Evolutionary conservation across 1,140 invertebrate species (phyloP).

Genomic region (Pogonomyrmex californicus): DNA sequence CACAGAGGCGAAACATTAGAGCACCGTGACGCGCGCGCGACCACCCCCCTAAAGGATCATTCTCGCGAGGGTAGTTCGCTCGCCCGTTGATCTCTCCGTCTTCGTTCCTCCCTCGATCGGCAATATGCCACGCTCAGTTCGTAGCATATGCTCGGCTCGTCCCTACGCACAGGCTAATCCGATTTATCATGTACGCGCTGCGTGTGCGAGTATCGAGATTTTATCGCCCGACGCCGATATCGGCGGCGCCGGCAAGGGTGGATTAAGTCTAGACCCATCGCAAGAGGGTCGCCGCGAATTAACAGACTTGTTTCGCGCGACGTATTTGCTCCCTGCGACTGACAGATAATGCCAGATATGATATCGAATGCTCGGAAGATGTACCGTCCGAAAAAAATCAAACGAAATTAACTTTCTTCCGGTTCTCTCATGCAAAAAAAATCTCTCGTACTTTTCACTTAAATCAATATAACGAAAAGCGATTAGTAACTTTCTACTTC

Average conservation of each 20-base stretch:
- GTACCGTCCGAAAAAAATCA: neutral
- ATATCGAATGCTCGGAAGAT: neutral
- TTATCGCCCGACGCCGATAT: slow-evolving; percentile 79
- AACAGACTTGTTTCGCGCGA: slow-evolving; percentile 80
- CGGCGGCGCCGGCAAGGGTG: slow-evolving; percentile 67
- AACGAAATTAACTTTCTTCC: neutral
- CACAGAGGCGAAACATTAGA: slow-evolving; percentile 76
- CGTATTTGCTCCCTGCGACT: slow-evolving; percentile 67
- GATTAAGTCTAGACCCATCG: slow-evolving; percentile 59
- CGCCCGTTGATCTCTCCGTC: slow-evolving; percentile 58
- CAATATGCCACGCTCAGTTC: slow-evolving; percentile 74
- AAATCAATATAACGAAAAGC: neutral
- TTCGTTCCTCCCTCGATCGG: slow-evolving; percentile 17
- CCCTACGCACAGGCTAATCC: slow-evolving; percentile 78
- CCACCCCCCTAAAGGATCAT: slow-evolving; percentile 60
- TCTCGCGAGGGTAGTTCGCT: slow-evolving; percentile 63
- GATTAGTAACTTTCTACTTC: neutral
- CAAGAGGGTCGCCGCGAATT: slow-evolving; percentile 74
- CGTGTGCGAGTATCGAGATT: slow-evolving; percentile 77
- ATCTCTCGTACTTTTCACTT: neutral
- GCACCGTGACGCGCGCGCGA: slow-evolving; percentile 71
- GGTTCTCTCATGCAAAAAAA: neutral
- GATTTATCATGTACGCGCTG: slow-evolving; percentile 81
- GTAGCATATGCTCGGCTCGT: slow-evolving; percentile 74
- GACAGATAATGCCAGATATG: slow-evolving; percentile 29